Evolutionary conservation across 2,888 invertebrate species (phyloP).

Genomic region (Endomychus coccineus): DNA sequence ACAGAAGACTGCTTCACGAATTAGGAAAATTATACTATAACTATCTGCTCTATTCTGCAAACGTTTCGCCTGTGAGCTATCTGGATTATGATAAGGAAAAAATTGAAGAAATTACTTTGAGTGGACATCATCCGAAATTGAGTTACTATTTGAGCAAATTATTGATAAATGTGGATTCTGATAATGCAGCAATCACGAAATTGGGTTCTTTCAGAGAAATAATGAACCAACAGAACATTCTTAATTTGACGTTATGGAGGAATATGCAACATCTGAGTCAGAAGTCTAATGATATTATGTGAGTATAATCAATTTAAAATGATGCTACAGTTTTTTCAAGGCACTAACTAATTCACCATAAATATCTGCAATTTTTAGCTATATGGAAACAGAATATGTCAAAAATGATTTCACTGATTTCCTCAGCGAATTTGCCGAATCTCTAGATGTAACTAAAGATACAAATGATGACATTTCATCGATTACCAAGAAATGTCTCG

Average conservation of each 20-base stretch:
- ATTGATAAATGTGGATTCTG: constrained; percentile 29
- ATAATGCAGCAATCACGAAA: constrained; percentile 39
- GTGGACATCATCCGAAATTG: constrained; percentile 25
- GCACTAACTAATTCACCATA: too few relatives aligned
- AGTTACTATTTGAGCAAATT: constrained; percentile 25
- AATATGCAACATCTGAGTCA: constrained; percentile 51
- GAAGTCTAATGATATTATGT: constrained; percentile 44
- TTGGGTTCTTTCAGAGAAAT: constrained; percentile 48
- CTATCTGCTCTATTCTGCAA: constrained; percentile 31
- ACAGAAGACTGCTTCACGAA: constrained; percentile 32
- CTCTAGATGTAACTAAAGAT: too few relatives aligned
- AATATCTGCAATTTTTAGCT: too few relatives aligned
- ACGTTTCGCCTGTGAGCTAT: constrained; percentile 23
- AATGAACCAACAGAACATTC: constrained; percentile 44
- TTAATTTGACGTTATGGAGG: constrained; percentile 55
- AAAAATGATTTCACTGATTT: too few relatives aligned
- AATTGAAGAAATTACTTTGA: constrained; percentile 12
- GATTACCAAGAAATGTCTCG: too few relatives aligned
- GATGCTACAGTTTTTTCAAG: too few relatives aligned
- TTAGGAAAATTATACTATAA: constrained; percentile 27
- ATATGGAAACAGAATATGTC: too few relatives aligned
- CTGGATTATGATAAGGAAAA: constrained; percentile 14
- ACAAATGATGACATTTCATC: too few relatives aligned
- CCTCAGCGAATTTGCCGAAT: too few relatives aligned
- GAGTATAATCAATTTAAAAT: constrained; percentile 29